A percentile compares a stretch with the other conserved stretches of the same genome.
Conservation (phyloP, 1,140 invertebrate genomes). For the Paracyclopina nana region DNA sequence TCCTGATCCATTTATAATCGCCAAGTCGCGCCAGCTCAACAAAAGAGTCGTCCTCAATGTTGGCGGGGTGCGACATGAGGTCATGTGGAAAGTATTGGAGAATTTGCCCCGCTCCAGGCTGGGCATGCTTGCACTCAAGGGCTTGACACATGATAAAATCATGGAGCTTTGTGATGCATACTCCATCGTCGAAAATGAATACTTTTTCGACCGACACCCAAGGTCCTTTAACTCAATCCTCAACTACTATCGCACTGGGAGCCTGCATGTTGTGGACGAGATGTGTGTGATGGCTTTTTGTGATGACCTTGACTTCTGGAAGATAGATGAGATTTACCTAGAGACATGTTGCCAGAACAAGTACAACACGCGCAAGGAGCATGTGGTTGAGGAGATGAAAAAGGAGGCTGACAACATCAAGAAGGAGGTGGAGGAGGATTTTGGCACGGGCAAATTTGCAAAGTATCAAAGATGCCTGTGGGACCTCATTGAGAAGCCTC, state of each 20-base stretch:
- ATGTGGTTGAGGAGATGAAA: slow-evolving; percentile 33
- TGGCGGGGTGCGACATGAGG: slow-evolving; percentile 17
- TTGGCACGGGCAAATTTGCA: slow-evolving; percentile 57
- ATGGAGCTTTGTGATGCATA: slow-evolving; percentile 30
- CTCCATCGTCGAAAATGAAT: slow-evolving; percentile 26
- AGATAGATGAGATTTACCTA: slow-evolving; percentile 25
- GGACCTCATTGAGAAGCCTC: slow-evolving; percentile 35
- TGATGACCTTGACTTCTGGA: slow-evolving; percentile 32
- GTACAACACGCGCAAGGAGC: slow-evolving; percentile 34
- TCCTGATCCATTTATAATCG: not conserved
- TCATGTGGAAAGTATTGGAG: slow-evolving; percentile 15
- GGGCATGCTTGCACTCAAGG: slow-evolving; percentile 14
- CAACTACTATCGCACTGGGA: slow-evolving; percentile 28
- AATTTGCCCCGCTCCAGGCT: slow-evolving; percentile 10
- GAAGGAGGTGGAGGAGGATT: slow-evolving; percentile 46
- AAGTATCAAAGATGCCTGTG: slow-evolving; percentile 31
- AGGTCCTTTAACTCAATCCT: slow-evolving; percentile 27
- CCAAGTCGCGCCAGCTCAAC: not conserved
- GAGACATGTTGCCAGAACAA: slow-evolving; percentile 36
- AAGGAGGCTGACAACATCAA: slow-evolving; percentile 32
- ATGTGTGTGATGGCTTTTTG: slow-evolving; percentile 24
- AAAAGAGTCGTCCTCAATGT: slow-evolving; percentile 17
- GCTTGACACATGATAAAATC: slow-evolving; percentile 26
- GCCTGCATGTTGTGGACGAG: slow-evolving; percentile 18
- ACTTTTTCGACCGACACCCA: slow-evolving; percentile 28